Evolutionary conservation across 2,113 vertebrate species (phyloP), one percentile per base, ranked within the genome.

Genomic region (Colistium nudipinnis): DNA sequence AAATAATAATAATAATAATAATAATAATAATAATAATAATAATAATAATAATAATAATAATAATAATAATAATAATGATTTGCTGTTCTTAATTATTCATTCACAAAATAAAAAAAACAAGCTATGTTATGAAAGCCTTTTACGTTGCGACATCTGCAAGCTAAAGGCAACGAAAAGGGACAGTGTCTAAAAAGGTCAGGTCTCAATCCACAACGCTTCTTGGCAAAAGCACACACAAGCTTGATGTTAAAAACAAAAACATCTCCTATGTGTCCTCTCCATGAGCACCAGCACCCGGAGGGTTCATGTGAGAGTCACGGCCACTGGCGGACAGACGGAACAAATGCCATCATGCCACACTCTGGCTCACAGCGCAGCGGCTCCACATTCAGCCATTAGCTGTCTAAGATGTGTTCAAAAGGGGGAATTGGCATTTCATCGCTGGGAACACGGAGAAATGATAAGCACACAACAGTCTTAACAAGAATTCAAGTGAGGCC

Each of bases 291-390:
- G 69, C 65, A 72, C 75, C 83, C 79, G 31, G 65, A 70, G 44
- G 79, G 75, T 69, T 70, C 74, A 51, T 81, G 75, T 67, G 74
- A 82, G 85, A 87, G 79, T 90, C 90, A 90, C 9, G 68, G 78
- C 82, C 68, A 76, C 38, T 65, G 81, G 80, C 77, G 70, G 71
- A 87, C 72, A 62, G 80, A 80, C 55, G 54, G 74, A 77, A 74
- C 60, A 81, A 90, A 91, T 91, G 85, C 78, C 86, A 90, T 82
- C 82, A 73, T 38, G 64, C 77, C 70, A 61, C 70, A 53, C 59
- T 73, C 56, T 39, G 2, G 36, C 69, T 61, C 55, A 43, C 31
- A 56, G 69, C 25, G 19, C 69, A 51, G 76, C 63, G 52, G 65
- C 67, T 70, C 61, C 74, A 69, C 52, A 84, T 28, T 78, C 65